Conservation (phyloP, 2,797 vertebrate species). For the Peromyscus aztecus region DNA sequence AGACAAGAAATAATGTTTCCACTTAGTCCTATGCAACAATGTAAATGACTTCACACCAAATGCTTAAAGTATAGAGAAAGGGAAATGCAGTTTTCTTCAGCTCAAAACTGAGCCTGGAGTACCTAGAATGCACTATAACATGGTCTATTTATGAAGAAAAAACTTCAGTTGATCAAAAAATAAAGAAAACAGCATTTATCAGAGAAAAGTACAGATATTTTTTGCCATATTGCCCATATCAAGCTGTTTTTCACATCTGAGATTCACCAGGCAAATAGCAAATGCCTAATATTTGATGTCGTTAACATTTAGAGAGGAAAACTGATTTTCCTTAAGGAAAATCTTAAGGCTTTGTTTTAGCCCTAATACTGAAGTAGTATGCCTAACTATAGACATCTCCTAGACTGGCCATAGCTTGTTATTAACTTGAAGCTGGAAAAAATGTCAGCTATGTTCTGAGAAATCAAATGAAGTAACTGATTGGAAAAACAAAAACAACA, state of each 20-base stretch:
- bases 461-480: background rate
- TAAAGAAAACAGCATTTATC: slow-evolving; percentile 14
- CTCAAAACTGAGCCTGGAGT: background rate
- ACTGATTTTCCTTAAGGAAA: background rate
- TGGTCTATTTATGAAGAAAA: slow-evolving; percentile 14
- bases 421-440: slow-evolving; percentile 1
- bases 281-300: background rate
- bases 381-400: background rate
- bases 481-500: background rate
- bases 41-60: slow-evolving; percentile 58
- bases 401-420: background rate
- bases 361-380: background rate
- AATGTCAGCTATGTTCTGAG: background rate
- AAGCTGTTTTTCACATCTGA: slow-evolving; percentile 42
- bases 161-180: slow-evolving; percentile 26
- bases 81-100: slow-evolving; percentile 6
- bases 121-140: background rate
- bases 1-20: slow-evolving; percentile 43
- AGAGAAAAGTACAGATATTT: background rate
- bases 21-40: slow-evolving; percentile 54
- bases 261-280: slow-evolving; percentile 42
- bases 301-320: slow-evolving; percentile 54
- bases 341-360: background rate
- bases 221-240: slow-evolving; percentile 22
- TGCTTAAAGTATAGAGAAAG: background rate